Conservation (phyloP, 2,113 vertebrate species). For the Falcunculus frontatus region DNA sequence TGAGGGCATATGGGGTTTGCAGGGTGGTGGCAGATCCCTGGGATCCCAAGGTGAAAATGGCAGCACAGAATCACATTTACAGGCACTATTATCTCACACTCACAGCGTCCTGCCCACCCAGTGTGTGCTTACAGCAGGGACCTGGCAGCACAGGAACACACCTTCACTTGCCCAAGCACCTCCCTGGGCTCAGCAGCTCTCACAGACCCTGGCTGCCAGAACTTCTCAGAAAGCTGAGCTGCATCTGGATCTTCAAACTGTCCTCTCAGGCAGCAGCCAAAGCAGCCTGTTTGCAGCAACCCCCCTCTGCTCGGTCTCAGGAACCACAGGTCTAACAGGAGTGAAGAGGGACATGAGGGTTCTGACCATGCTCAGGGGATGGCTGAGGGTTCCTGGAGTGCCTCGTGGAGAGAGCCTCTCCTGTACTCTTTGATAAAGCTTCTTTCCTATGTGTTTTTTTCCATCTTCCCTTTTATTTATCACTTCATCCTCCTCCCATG, state of each 20-base stretch:
- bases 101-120: background rate
- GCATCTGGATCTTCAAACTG: background rate
- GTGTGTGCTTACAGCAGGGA: background rate
- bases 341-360: background rate
- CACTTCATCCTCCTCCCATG: background rate
- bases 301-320: background rate
- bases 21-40: background rate
- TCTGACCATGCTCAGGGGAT: background rate
- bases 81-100: background rate
- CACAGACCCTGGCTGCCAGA: background rate
- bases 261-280: background rate
- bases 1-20: background rate
- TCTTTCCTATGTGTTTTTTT: background rate
- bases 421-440: background rate
- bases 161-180: rapidly evolving
- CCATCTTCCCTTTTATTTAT: background rate
- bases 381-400: background rate
- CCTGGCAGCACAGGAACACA: background rate
- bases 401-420: background rate
- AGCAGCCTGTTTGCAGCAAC: background rate
- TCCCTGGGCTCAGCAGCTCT: background rate
- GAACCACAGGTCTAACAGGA: background rate
- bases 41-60: background rate
- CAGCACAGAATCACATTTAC: background rate
- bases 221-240: background rate